phyloP scores from a whole-genome alignment of 2,888 invertebrate genomes.

The Balanococcus diminutus region DNA sequence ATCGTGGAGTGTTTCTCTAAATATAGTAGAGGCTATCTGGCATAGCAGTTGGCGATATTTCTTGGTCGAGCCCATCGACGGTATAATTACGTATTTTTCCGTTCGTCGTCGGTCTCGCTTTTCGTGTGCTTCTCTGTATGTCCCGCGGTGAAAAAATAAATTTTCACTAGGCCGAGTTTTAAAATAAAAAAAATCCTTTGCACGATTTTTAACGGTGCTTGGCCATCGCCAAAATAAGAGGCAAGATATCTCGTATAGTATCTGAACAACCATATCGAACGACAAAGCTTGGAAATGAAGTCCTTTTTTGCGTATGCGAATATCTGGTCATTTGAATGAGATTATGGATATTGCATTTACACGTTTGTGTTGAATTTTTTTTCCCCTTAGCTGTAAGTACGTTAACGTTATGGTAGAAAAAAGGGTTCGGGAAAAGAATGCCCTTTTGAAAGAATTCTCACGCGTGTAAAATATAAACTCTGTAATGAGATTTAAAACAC shows the following conservation, averaged over 20 bases:
- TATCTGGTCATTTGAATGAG: background rate
- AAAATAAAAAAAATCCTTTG: background rate
- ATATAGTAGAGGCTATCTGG: background rate
- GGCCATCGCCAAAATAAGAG: background rate
- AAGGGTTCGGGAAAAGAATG: background rate
- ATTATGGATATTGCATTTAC: background rate
- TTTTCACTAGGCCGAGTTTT: background rate
- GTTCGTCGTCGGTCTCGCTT: background rate
- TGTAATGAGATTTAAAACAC: slow-evolving; percentile 12
- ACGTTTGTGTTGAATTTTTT: background rate
- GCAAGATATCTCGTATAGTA: too few relatives aligned
- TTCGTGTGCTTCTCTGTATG: background rate
- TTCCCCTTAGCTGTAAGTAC: background rate
- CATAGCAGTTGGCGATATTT: background rate
- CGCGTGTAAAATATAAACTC: background rate
- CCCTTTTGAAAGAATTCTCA: background rate
- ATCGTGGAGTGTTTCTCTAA: background rate
- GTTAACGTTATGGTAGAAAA: background rate
- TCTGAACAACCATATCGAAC: background rate
- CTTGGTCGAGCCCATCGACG: background rate
- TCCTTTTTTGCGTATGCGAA: background rate
- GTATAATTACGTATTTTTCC: background rate
- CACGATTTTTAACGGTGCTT: background rate
- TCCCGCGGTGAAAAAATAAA: background rate
- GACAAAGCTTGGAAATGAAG: too few relatives aligned